Evolutionary conservation across 1,140 invertebrate species (phyloP), one percentile per base, ranked within the genome.

Genomic region (Zaprionus tsacasi): DNA sequence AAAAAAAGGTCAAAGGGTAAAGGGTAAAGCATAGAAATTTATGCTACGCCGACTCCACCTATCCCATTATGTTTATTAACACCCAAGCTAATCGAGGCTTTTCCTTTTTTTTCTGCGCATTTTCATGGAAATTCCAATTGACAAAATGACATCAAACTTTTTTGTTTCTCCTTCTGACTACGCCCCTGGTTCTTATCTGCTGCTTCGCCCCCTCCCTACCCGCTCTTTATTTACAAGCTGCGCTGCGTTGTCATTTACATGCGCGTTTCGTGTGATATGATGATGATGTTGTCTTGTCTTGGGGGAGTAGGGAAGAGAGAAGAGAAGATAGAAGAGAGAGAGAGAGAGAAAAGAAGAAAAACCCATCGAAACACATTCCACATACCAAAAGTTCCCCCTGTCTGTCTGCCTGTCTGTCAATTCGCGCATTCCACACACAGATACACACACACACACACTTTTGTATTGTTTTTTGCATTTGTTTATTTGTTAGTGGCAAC

Each of bases 401-500:
- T 0, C n/a, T 13, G 3, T 43, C 13, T 43, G 13, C 6, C 38
- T n/a, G 40, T 21, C 27, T 35, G 11, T n/a, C 63, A 65, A 65
- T 40, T 15, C 36, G 55, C 36, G 55, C 65, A 58, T 15, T 40
- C 30, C 50, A 54, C 33, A 36, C 63, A 66, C 38, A 59, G 55
- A 54, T 35, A 54, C 13, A 25, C 38, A 50, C 21, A 43, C 17
- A 15, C 59, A 27, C 33, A 59, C 33, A 30, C 45, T 17, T 6
- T 48, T 38, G 30, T 48, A 61, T 27, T 27, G 27, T 30, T 30
- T 48, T 35, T 48, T 36, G 40, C 45, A 70, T 75, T 70, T 75
- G 52, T 75, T 70, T 75, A 54, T 75, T 52, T 69, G 38, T 61
- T 60, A 35, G 40, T 21, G 43, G 55, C 33, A 67, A 56, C 48